Conservation (phyloP, 2,797 vertebrate genomes). For the Spea hammondii region DNA sequence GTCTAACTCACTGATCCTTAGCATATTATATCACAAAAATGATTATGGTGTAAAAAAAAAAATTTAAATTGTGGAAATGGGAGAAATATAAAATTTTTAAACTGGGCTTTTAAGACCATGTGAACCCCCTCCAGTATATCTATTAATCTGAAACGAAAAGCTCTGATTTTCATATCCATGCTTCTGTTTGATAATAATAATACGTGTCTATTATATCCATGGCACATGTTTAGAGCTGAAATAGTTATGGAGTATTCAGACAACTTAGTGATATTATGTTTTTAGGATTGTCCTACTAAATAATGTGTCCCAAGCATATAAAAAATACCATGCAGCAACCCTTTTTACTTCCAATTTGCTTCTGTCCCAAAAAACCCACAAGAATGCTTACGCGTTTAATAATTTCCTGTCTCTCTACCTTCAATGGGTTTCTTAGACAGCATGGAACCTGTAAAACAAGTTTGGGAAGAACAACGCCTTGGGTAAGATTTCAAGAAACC, state of each 20-base stretch:
- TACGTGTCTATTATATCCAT: too few species aligned
- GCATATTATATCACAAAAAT: too few species aligned
- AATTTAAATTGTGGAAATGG: too few species aligned
- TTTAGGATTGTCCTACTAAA: not conserved
- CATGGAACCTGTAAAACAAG: conserved; percentile 52
- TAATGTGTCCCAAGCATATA: not conserved
- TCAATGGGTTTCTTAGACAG: conserved; percentile 66
- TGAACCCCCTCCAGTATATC: too few species aligned
- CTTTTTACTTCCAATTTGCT: conserved; percentile 59
- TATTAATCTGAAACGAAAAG: too few species aligned
- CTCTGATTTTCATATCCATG: too few species aligned
- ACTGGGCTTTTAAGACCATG: too few species aligned
- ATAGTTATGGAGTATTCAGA: not conserved
- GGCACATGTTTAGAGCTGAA: too few species aligned
- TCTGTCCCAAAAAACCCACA: conserved; percentile 65
- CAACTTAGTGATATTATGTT: not conserved
- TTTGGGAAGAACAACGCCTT: conserved; percentile 55
- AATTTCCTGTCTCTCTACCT: conserved; percentile 67
- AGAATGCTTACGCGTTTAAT: conserved; percentile 69
- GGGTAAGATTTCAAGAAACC: conserved; percentile 53
- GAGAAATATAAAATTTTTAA: too few species aligned
- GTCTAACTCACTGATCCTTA: too few species aligned
- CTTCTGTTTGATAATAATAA: too few species aligned
- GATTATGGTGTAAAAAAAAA: too few species aligned
- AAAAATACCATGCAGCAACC: conserved; percentile 21